Conservation (phyloP, 2,113 vertebrate genomes). For the Alosa alosa region DNA sequence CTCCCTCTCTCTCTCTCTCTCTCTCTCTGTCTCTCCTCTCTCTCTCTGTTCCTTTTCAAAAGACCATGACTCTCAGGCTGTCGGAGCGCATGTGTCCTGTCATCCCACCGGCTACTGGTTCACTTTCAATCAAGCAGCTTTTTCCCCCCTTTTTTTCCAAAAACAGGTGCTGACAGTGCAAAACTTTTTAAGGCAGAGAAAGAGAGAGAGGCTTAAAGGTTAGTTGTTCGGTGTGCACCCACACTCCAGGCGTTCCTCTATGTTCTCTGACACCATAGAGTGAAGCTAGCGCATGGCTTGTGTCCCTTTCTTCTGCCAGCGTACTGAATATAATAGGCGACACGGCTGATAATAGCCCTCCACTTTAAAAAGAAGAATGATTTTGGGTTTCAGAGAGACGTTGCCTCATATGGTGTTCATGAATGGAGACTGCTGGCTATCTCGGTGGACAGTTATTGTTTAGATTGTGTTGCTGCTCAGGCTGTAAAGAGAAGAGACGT, state of each 20-base stretch:
- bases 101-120: conserved; percentile 27
- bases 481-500: neutral
- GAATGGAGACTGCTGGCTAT: neutral
- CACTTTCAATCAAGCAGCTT: conserved; percentile 32
- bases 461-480: neutral
- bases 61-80: conserved; percentile 21
- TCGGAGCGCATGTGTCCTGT: neutral
- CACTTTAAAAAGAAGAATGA: neutral
- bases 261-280: neutral
- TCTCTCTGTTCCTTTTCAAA: conserved; percentile 16
- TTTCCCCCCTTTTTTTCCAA: neutral
- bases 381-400: neutral
- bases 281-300: neutral
- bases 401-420: neutral
- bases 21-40: neutral
- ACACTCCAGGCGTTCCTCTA: neutral
- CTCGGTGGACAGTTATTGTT: neutral
- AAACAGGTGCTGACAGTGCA: conserved; percentile 29
- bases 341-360: neutral
- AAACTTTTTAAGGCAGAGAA: conserved; percentile 25
- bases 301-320: neutral
- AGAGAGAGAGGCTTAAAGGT: conserved; percentile 20
- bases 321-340: too few relatives aligned
- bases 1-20: neutral
- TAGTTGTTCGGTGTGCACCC: neutral